phyloP scores from a whole-genome alignment of 2,888 invertebrate genomes.

The Dynastes hyllus region DNA sequence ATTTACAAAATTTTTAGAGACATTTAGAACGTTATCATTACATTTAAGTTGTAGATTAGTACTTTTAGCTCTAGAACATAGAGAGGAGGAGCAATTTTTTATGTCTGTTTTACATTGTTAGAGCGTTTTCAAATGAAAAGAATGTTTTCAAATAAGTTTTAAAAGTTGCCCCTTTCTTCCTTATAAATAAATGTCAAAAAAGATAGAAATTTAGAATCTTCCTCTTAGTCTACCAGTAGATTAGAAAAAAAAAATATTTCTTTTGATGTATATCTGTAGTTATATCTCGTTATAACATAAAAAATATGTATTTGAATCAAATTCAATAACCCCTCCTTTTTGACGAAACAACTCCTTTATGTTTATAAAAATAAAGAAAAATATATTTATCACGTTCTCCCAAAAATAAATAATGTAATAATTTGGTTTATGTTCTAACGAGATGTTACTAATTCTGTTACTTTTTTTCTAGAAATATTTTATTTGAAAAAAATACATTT shows the following conservation, averaged over 20 bases:
- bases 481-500: background rate
- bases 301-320: slow-evolving; percentile 53
- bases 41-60: too few relatives aligned
- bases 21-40: too few relatives aligned
- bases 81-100: too few relatives aligned
- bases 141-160: too few relatives aligned
- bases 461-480: background rate
- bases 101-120: too few relatives aligned
- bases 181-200: too few relatives aligned
- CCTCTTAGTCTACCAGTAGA: background rate
- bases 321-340: background rate
- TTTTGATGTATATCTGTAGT: slow-evolving; percentile 67
- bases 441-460: slow-evolving; percentile 63
- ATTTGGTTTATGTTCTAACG: slow-evolving; percentile 70
- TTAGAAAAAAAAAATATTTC: slow-evolving; percentile 12
- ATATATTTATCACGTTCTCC: slow-evolving; percentile 67
- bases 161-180: too few relatives aligned
- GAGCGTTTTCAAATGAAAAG: too few relatives aligned
- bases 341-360: background rate
- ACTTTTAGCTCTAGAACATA: too few relatives aligned
- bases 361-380: slow-evolving; percentile 62
- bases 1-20: too few relatives aligned
- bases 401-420: slow-evolving; percentile 59
- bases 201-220: background rate
- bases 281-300: slow-evolving; percentile 81